phyloP scores from a whole-genome alignment of 2,888 invertebrate species.

The Penaeus monodon region DNA sequence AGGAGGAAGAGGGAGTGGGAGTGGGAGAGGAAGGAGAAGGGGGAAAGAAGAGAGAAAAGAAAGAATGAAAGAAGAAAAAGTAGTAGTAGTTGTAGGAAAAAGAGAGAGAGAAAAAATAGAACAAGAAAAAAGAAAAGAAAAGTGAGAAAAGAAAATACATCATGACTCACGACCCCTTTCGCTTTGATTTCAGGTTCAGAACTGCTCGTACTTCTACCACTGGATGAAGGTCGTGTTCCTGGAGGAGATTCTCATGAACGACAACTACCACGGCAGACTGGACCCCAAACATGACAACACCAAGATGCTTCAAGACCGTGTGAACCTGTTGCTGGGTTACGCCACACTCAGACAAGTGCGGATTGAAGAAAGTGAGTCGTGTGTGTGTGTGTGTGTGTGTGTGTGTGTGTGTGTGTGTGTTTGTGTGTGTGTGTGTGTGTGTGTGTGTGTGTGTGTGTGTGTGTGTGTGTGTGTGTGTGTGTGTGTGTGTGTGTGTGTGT shows the following conservation, averaged over 20 bases:
- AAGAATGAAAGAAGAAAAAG: background rate
- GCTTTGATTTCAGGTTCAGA: conserved; percentile 5
- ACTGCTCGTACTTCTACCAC: conserved; percentile 69
- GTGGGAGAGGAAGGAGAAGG: too few relatives aligned
- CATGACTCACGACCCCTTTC: background rate
- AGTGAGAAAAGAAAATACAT: background rate
- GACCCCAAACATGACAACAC: conserved; percentile 70
- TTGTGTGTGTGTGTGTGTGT: too few relatives aligned
- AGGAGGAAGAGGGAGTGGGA: too few relatives aligned
- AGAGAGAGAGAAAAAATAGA: background rate
- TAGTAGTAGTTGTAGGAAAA: too few relatives aligned
- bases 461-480: too few relatives aligned
- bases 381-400: too few relatives aligned
- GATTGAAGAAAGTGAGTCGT: conserved; percentile 55
- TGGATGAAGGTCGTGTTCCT: conserved; percentile 70
- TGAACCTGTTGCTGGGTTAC: conserved; percentile 73
- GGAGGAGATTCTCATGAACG: conserved; percentile 69
- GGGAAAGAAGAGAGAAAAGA: background rate
- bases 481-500: too few relatives aligned
- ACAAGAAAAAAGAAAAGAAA: background rate
- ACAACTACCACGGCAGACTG: conserved; percentile 71
- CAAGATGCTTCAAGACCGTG: conserved; percentile 72
- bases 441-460: too few relatives aligned
- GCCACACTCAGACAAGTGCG: conserved; percentile 72
- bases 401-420: too few relatives aligned